These are phyloP conservation scores for Nautilus pompilius DNA, from an alignment of 1,140 invertebrate genomes.

Conservation along the genomic window DNA sequence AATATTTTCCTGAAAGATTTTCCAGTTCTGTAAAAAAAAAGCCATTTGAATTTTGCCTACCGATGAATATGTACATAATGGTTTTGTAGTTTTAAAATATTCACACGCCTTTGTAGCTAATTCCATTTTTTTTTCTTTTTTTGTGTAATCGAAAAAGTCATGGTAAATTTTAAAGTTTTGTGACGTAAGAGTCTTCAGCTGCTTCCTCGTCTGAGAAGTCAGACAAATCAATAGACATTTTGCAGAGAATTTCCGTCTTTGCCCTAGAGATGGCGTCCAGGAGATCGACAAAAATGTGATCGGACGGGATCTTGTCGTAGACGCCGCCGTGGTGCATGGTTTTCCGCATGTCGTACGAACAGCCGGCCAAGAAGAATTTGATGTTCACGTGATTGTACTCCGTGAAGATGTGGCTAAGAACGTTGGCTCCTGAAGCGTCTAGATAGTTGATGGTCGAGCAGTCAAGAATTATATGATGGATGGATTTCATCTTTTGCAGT, in stretches of 20 bases:
- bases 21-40: too few species aligned
- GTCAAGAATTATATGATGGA: conserved; percentile 53
- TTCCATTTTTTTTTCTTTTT: too few species aligned
- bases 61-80: too few species aligned
- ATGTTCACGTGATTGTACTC: conserved; percentile 45
- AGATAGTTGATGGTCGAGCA: conserved; percentile 54
- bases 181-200: conserved; percentile 43
- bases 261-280: conserved; percentile 38
- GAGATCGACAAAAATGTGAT: conserved; percentile 40
- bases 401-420: conserved; percentile 44
- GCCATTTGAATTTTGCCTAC: too few species aligned
- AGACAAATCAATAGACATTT: conserved; percentile 23
- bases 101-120: too few species aligned
- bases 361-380: conserved; percentile 38
- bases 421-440: conserved; percentile 55
- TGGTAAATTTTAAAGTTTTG: conserved; percentile 25
- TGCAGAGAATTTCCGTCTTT: conserved; percentile 22
- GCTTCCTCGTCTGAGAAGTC: conserved; percentile 45
- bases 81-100: too few species aligned
- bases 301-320: conserved; percentile 36
- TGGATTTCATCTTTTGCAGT: conserved; percentile 30
- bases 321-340: conserved; percentile 38
- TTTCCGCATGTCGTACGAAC: conserved; percentile 28
- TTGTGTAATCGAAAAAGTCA: background rate
- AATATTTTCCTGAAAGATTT: too few species aligned